These are phyloP conservation scores for Dermatemys mawii DNA, from an alignment of 2,113 vertebrate species.

Conservation along the genomic window DNA sequence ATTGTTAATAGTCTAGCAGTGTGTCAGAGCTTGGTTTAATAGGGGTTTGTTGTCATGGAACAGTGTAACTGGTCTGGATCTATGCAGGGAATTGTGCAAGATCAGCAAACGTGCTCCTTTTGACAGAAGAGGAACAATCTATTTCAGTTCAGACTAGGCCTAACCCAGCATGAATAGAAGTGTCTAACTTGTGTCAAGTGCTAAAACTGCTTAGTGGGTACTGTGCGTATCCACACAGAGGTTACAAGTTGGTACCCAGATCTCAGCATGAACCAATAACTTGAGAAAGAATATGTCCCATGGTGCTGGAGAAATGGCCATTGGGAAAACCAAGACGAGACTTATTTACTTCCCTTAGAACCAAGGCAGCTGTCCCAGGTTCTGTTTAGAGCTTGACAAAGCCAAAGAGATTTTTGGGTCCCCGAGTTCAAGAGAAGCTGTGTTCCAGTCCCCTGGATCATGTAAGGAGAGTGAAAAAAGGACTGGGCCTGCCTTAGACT, in stretches of 20 bases:
- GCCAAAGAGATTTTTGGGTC: neutral
- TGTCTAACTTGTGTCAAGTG: neutral
- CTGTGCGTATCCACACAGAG: neutral
- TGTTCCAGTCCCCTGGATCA: neutral
- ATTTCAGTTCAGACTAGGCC: neutral
- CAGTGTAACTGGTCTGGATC: neutral
- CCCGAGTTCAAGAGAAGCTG: neutral
- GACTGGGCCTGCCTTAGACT: neutral
- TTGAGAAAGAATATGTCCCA: neutral
- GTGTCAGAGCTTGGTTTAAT: neutral
- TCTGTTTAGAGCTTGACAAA: neutral
- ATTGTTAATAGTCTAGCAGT: neutral
- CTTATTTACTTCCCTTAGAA: neutral
- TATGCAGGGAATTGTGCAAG: neutral
- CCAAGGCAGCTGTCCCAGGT: neutral
- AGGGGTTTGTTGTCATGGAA: neutral
- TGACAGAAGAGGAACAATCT: neutral
- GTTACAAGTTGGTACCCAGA: accelerated
- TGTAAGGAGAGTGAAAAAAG: neutral
- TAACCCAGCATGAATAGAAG: neutral
- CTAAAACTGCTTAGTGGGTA: neutral
- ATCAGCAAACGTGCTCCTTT: neutral
- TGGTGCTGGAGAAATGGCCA: neutral
- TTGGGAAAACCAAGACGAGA: neutral
- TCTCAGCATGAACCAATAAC: neutral